Evolutionary conservation across 37 sponge, comb jelly and placozoan species (phyloP), one percentile per base, ranked within the genome.

Genomic region (Halisarca cf. caerulea): DNA sequence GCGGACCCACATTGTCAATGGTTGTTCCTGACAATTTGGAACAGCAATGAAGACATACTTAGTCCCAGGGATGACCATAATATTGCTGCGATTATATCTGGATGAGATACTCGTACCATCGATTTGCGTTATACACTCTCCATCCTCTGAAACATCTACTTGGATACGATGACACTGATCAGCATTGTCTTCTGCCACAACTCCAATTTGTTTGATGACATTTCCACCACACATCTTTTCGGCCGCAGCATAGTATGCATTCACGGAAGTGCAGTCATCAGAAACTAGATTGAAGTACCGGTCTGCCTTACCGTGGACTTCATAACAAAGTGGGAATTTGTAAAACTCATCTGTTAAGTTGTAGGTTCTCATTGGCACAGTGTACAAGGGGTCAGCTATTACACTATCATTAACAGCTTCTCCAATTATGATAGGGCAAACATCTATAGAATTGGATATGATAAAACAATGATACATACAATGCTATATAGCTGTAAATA

Each of bases 1-100:
- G 9, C 71, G 78, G 8, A 88, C 70, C 86, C 89, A 92, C 89
- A 92, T 82, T 53, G 88, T 86, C 28, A 92, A 71, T 24, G 45
- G 59, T 25, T 82, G 2, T 24, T 79, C 36, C 35, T 83, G 86
- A 86, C 92, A 92, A 82, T 92, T 92, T 23, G 89, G 92, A 11
- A 83, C 73, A 53, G 86, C 42, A 15, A 92, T 69, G 15, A 89
- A 82, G 0, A 88, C 89, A 47, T 47, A 47, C 9, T 47, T 6
- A 0, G 83, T 43, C 3, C 59, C 54, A 4, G 35, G 2, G 32
- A 28, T 28, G 4, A 44, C 59, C 62, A 58, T 58, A 35, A 59
- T 30, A 7, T 59, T 66, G 1, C 14, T 51, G 0, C 79, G 38
- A 15, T 51, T 21, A 0, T 24, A 0, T 9, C 27, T 25, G 0